phyloP scores from a whole-genome alignment of 2,888 invertebrate species.

The Eristalis intricaria region DNA sequence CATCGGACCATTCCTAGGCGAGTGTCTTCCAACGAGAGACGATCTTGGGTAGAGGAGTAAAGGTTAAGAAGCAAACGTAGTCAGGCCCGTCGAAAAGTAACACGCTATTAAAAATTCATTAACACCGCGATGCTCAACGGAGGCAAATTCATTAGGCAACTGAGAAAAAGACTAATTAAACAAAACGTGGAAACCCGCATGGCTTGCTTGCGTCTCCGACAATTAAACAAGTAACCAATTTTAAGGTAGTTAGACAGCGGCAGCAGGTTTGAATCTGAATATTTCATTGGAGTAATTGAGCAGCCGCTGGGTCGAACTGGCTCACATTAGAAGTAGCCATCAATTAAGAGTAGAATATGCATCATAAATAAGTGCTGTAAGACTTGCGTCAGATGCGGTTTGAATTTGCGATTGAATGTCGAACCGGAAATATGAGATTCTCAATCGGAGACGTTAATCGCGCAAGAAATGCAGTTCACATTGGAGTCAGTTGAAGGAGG shows the following conservation, averaged over 20 bases:
- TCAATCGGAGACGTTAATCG: background rate
- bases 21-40: background rate
- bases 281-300: background rate
- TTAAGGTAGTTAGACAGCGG: background rate
- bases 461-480: background rate
- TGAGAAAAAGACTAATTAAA: background rate
- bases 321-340: background rate
- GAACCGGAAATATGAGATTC: background rate
- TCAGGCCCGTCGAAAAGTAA: background rate
- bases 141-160: background rate
- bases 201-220: background rate
- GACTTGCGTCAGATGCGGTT: background rate
- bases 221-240: background rate
- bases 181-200: background rate
- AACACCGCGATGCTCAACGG: background rate
- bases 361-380: too few relatives aligned
- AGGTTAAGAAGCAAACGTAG: background rate
- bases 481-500: background rate
- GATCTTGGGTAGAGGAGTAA: background rate
- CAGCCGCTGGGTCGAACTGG: background rate
- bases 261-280: background rate
- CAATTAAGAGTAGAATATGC: background rate
- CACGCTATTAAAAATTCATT: background rate
- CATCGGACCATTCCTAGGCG: background rate
- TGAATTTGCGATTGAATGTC: background rate